Base-by-base conservation (phyloP, 1,140 invertebrate species). In the Eumaeus atala region DNA sequence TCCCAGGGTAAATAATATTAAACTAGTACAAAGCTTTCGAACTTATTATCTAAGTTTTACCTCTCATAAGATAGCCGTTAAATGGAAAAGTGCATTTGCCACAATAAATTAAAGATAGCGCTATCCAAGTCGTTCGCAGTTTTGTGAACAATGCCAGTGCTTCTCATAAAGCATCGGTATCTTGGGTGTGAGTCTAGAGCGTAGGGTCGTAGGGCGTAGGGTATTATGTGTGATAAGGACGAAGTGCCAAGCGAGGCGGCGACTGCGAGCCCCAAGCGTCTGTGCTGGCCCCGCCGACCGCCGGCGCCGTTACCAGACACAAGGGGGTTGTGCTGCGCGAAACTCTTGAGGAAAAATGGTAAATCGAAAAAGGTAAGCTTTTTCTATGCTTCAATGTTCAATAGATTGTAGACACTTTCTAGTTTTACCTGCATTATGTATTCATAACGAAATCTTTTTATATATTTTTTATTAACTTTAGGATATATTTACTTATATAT, bases 131-230 rank as follows among this genome's bases (percentile, higher is more conserved):
- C 33, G 38, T 48, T 42, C 40, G 66, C 71, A 74, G 69, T 72
- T 80, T 75, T 77, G 73, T 71, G 71, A 77, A 85, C 72, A 77
- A 84, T 84, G 79, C 65, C 53, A 77, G 71, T 67, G 72, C 74
- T 68, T 78, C 68, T 73, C 74, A 68, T 86, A 84, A 82, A 84
- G 68, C 69, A 77, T 74, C 73, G 77, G 67, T 84, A 84, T 83
- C 72, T 78, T 61, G 71, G 74, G 76, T 75, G 74, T 79, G 74
- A 76, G 72, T 77, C 69, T 71, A 66, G 70, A 64, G 64, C 55
- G 56, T 68, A 66, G 58, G 61, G 67, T 16, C 40, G n/a, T 16
- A 44, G 40, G 40, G 12, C 63, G 56, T 54, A 42, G 57, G 61
- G 56, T 66, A 28, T 28, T 28, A 87, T 87, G 83, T 82, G 80